Conservation (phyloP, 1,140 invertebrate species). For the Drosophila kurseongensis region DNA sequence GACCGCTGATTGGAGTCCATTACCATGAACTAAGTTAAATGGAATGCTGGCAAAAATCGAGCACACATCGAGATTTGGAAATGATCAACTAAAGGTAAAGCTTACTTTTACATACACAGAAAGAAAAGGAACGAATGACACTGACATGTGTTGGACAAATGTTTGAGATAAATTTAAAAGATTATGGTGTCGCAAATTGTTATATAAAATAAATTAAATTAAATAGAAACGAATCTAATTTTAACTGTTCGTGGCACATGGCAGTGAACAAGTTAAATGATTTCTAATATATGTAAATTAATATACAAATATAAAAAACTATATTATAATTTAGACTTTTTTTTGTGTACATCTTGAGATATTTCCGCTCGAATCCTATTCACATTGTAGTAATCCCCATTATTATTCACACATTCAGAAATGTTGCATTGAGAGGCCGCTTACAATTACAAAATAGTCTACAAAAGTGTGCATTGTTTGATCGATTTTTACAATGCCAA, state of each 20-base stretch:
- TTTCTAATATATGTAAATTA: no score
- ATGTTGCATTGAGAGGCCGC: constrained; percentile 1
- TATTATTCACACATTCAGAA: constrained; percentile 1
- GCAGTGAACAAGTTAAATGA: no score
- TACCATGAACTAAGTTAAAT: constrained; percentile 42
- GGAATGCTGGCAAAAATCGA: constrained; percentile 45
- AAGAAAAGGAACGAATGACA: background rate
- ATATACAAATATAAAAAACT: no score
- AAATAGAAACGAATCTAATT: no score
- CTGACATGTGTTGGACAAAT: no score
- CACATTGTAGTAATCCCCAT: background rate
- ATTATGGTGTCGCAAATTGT: no score
- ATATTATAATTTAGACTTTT: no score
- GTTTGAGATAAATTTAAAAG: background rate
- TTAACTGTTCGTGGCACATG: no score
- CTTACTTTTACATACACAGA: constrained; percentile 11
- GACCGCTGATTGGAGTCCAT: constrained; percentile 40
- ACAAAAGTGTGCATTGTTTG: constrained; percentile 32
- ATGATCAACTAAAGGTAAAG: constrained; percentile 3
- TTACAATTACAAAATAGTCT: constrained; percentile 13
- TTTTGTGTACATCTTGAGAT: background rate
- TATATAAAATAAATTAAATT: no score
- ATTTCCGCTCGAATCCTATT: constrained; percentile 10
- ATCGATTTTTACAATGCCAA: constrained; percentile 21
- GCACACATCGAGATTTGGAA: constrained; percentile 18